phyloP scores from a whole-genome alignment of 1,140 invertebrate species.

The Drosophila bocki region DNA sequence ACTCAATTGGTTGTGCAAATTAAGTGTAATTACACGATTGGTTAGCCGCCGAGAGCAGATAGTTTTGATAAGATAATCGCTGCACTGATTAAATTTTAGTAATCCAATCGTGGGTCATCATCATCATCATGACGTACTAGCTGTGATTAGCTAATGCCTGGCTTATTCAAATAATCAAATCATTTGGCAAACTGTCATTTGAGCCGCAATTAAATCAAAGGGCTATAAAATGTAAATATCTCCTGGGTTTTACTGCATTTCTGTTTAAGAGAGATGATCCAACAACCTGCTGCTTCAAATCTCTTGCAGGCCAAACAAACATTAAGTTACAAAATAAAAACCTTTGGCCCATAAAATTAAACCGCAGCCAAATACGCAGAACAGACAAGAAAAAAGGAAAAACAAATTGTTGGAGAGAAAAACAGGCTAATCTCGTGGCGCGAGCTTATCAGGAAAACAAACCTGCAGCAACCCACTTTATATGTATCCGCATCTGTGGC shows the following conservation, averaged over 20 bases:
- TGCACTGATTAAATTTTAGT: conserved; percentile 26
- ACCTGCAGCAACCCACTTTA: conserved; percentile 77
- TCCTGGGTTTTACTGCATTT: conserved; percentile 54
- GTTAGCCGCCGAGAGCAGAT: conserved; percentile 15
- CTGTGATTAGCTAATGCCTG: conserved; percentile 8
- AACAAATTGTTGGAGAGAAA: conserved; percentile 13
- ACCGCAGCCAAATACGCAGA: conserved; percentile 71
- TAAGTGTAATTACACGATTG: conserved; percentile 46
- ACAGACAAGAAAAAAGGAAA: conserved; percentile 31
- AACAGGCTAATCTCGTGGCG: conserved; percentile 66
- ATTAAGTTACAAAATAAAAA: conserved; percentile 81
- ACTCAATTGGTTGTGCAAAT: conserved; percentile 42
- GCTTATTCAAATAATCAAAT: neutral
- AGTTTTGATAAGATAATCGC: conserved; percentile 40
- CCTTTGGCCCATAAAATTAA: conserved; percentile 79
- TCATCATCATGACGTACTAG: neutral
- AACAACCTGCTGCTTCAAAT: conserved; percentile 69
- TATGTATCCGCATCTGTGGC: conserved; percentile 56
- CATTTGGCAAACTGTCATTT: conserved; percentile 6
- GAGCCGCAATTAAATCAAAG: conserved; percentile 53
- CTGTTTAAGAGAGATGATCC: conserved; percentile 43
- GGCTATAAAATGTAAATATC: conserved; percentile 68
- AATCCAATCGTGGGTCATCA: conserved; percentile 16
- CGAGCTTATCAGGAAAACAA: conserved; percentile 77
- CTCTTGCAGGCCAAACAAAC: conserved; percentile 58